Evolutionary conservation across 2,888 invertebrate genomes (phyloP), one percentile per base, ranked within the genome.

Genomic region (Hirtodrosophila alboralis): DNA sequence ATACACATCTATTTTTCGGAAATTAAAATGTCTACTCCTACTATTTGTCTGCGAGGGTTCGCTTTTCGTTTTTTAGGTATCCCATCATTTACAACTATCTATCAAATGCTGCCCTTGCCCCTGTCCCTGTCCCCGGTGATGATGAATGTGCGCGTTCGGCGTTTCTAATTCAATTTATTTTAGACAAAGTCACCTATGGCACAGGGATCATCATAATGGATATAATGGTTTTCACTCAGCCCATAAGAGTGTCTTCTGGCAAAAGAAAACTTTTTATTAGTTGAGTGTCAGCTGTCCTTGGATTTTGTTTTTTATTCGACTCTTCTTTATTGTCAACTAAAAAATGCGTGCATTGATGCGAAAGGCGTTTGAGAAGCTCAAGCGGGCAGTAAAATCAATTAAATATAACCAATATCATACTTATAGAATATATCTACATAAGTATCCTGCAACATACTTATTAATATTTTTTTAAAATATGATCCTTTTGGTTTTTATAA

Each of bases 11-110:
- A 59, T 75, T 75, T 74, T 76, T 72, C 47, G 73, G 62, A 81
- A 81, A 81, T 81, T 84, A 80, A 84, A 83, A 70, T 71, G 81
- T 86, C 81, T 84, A 86, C 86, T 83, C 81, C 81, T 86, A 86
- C 81, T 76, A 80, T 84, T 63, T 68, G 73, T 64, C 65, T 44
- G 60, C 65, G 64, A 70, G 80, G 80, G 80, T 66, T 62, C 65
- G 21, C 18, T 49, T 18, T 18, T 60, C 34, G 43, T 83, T 78
- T 81, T 72, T 86, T 63, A 53, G 33, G 37, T 33, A 26, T 37
- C 33, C 45, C 48, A 36, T 16, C 37, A 33, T 23, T 56, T 60
- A 45, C 34, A 38, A 68, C 80, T 79, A 75, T 80, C 80, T 76
- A 79, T 84, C 80, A 84, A 45, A 33, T 59, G 56, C 12, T 26